These are phyloP conservation scores for Drosophila anomalata DNA, from an alignment of 2,888 invertebrate genomes.

Conservation along the genomic window DNA sequence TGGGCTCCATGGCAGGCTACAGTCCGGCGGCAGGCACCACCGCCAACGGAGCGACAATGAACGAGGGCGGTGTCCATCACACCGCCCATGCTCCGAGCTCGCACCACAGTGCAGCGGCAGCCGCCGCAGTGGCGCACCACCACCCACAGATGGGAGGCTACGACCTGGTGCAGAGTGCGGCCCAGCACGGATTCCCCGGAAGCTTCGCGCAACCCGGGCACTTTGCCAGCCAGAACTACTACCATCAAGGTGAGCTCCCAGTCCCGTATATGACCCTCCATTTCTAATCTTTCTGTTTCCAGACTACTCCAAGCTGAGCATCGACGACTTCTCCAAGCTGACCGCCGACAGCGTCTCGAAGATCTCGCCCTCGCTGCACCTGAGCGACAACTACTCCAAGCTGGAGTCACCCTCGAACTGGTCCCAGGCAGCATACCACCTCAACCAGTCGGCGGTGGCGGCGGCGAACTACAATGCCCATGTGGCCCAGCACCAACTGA, in stretches of 20 bases:
- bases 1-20: constrained; percentile 83
- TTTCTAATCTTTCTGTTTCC: neutral
- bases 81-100: constrained; percentile 78
- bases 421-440: constrained; percentile 82
- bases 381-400: constrained; percentile 82
- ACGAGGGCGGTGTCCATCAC: constrained; percentile 73
- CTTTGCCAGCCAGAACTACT: constrained; percentile 83
- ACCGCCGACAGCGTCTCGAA: constrained; percentile 83
- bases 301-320: constrained; percentile 86
- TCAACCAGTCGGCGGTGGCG: constrained; percentile 81
- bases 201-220: constrained; percentile 83
- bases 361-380: constrained; percentile 83
- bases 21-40: constrained; percentile 81
- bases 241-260: constrained; percentile 82
- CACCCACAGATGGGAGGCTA: constrained; percentile 82
- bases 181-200: constrained; percentile 82
- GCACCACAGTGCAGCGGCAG: constrained; percentile 75
- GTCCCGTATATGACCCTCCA: neutral
- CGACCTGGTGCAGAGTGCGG: constrained; percentile 82
- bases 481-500: constrained; percentile 79
- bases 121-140: constrained; percentile 80
- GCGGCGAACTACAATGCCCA: constrained; percentile 82
- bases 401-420: constrained; percentile 82
- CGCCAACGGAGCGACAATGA: constrained; percentile 73
- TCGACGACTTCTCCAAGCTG: constrained; percentile 85